Percentiles rank a stretch among this genome's conserved stretches.
These are phyloP conservation scores for Micronisus gabar DNA, from an alignment of 2,113 vertebrate species.

Conservation along the genomic window DNA sequence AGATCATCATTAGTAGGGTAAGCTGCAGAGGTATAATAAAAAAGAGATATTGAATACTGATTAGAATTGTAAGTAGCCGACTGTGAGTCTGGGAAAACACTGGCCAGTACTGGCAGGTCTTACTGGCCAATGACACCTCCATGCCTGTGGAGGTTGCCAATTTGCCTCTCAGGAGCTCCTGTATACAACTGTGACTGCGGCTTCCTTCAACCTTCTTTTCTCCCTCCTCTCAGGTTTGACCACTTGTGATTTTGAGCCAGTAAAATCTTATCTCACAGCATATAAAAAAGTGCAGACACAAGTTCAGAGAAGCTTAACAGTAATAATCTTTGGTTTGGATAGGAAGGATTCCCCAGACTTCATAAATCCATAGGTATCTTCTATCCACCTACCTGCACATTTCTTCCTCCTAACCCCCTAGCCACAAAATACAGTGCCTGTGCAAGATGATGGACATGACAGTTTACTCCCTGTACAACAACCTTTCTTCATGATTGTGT, in stretches of 20 bases:
- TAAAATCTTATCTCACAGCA: background rate
- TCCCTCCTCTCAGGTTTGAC: background rate
- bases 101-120: background rate
- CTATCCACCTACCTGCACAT: background rate
- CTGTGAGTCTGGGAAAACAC: background rate
- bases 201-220: fast-evolving
- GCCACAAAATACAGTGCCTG: background rate
- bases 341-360: background rate
- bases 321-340: background rate
- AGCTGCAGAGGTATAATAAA: background rate
- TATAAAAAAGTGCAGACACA: background rate
- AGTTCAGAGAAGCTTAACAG: background rate
- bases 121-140: background rate
- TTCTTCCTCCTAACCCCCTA: background rate
- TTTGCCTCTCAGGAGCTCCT: background rate
- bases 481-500: background rate
- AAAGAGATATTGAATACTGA: background rate
- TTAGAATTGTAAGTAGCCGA: background rate
- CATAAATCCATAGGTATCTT: background rate
- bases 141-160: background rate
- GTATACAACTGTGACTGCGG: background rate
- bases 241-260: background rate
- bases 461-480: fast-evolving
- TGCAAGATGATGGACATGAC: background rate
- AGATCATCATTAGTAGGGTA: background rate